phyloP scores from a whole-genome alignment of 2,888 invertebrate species.

The Rotaria macrura region DNA sequence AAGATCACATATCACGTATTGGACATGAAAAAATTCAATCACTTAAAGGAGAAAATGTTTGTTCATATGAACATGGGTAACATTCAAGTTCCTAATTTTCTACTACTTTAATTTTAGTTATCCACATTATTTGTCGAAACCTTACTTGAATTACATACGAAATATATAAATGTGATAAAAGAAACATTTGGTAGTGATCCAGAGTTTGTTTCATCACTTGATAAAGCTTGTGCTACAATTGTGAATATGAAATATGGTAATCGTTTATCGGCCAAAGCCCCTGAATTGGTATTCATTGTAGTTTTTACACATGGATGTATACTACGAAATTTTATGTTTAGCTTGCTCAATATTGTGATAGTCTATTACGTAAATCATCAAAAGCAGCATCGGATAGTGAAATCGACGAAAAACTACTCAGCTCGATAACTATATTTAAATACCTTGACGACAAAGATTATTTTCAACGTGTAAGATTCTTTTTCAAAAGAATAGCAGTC shows the following conservation, averaged over 20 bases:
- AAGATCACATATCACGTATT: slow-evolving; percentile 63
- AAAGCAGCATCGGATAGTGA: slow-evolving; percentile 68
- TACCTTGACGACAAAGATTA: slow-evolving; percentile 98
- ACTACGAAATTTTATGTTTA: neutral
- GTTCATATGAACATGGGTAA: slow-evolving; percentile 34
- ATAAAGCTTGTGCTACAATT: slow-evolving; percentile 70
- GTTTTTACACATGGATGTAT: no score
- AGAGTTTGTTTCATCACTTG: slow-evolving; percentile 66
- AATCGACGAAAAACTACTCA: slow-evolving; percentile 69
- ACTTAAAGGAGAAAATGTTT: slow-evolving; percentile 70
- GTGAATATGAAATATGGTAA: slow-evolving; percentile 67
- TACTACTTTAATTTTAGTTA: slow-evolving; percentile 39
- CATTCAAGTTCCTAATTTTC: neutral
- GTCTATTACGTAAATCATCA: slow-evolving; percentile 70
- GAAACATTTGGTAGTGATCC: slow-evolving; percentile 82
- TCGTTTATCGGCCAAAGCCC: slow-evolving; percentile 66
- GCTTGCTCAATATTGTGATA: slow-evolving; percentile 75
- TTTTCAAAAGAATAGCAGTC: no score
- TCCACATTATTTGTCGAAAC: slow-evolving; percentile 76
- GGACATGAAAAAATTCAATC: slow-evolving; percentile 58
- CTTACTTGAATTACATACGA: slow-evolving; percentile 74
- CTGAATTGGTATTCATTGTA: slow-evolving; percentile 63
- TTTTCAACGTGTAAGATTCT: slow-evolving; percentile 62
- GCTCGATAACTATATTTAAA: slow-evolving; percentile 87
- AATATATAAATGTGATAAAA: slow-evolving; percentile 72